These are phyloP conservation scores for Lepus townsendii DNA, from an alignment of 2,797 vertebrate species.

Conservation along the genomic window DNA sequence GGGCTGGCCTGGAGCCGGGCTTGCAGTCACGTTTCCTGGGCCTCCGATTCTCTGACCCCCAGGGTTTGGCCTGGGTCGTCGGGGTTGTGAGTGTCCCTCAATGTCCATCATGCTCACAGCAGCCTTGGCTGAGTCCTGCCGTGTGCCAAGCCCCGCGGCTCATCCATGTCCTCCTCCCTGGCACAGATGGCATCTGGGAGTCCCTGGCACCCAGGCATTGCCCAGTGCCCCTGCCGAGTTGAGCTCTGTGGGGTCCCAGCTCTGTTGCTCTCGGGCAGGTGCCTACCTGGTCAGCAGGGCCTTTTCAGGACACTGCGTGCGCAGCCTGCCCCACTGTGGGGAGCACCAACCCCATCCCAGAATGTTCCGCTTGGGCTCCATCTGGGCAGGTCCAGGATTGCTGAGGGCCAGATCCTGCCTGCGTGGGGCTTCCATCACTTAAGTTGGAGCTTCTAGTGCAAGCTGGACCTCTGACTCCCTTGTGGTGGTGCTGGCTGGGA, in stretches of 20 bases:
- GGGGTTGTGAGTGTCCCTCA: background rate
- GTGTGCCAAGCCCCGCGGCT: background rate
- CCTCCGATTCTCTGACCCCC: too few relatives aligned
- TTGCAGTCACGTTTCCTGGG: background rate
- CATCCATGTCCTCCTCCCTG: too few relatives aligned
- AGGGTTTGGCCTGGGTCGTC: background rate
- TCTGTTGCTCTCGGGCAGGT: too few relatives aligned
- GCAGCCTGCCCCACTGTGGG: too few relatives aligned
- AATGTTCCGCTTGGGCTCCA: background rate
- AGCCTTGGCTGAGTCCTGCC: background rate
- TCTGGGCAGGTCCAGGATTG: background rate
- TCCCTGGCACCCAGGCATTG: too few relatives aligned
- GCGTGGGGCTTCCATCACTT: background rate
- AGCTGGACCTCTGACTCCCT: background rate
- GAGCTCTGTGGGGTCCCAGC: background rate
- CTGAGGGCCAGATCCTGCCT: background rate
- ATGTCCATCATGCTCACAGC: background rate
- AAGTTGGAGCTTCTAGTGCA: background rate
- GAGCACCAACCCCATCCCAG: background rate
- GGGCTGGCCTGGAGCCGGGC: background rate
- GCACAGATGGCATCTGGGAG: background rate
- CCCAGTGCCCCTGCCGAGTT: background rate
- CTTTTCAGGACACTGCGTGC: too few relatives aligned
- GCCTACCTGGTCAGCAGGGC: too few relatives aligned
- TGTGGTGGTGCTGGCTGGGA: background rate